These are phyloP conservation scores for Ligdia adustata DNA, from an alignment of 2,888 invertebrate species.

Conservation along the genomic window DNA sequence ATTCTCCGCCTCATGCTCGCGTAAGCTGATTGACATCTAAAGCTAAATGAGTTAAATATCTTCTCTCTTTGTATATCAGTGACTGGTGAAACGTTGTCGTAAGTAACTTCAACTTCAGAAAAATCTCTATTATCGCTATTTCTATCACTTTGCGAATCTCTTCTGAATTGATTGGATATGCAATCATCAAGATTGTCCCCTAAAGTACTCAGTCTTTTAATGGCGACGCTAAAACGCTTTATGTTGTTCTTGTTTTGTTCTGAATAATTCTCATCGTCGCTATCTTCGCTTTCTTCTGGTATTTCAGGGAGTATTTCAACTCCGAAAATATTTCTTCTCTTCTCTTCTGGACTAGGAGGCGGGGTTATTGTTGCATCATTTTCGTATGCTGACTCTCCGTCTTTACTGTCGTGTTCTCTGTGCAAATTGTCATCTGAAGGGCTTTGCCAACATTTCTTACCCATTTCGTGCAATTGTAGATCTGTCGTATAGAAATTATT, in stretches of 20 bases:
- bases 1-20: constrained; percentile 64
- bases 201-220: constrained; percentile 80
- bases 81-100: constrained; percentile 70
- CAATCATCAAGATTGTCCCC: constrained; percentile 78
- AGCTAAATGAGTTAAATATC: constrained; percentile 72
- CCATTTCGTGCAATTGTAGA: constrained; percentile 69
- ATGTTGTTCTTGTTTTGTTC: constrained; percentile 52
- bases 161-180: constrained; percentile 71
- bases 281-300: constrained; percentile 78
- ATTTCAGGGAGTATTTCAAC: constrained; percentile 82
- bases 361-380: constrained; percentile 67
- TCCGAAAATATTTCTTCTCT: constrained; percentile 73
- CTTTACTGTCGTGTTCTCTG: constrained; percentile 48
- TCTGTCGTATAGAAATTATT: constrained; percentile 61
- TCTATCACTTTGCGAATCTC: constrained; percentile 59
- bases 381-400: constrained; percentile 46
- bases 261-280: constrained; percentile 51
- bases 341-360: constrained; percentile 76
- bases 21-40: constrained; percentile 70
- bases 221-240: constrained; percentile 68
- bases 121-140: constrained; percentile 58
- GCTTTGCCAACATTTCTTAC: constrained; percentile 76
- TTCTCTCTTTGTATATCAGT: constrained; percentile 75
- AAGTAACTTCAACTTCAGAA: constrained; percentile 69
- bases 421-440: constrained; percentile 73